Conservation (phyloP, 2,888 invertebrate species). For the Drosophila helvetica region DNA sequence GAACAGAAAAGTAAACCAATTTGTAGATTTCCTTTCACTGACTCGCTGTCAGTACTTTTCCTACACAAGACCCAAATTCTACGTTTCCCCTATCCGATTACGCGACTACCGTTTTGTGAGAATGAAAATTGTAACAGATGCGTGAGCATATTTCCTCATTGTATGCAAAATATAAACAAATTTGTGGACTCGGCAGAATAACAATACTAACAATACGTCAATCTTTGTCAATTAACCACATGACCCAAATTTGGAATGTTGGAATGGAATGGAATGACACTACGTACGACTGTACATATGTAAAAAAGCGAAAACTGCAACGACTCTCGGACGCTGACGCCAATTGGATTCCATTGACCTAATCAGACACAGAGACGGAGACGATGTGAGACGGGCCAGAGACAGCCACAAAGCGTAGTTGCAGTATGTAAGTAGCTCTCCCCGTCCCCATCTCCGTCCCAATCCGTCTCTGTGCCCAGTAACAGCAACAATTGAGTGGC, state of each 20-base stretch:
- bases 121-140: slow-evolving; percentile 40
- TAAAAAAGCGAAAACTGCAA: slow-evolving; percentile 60
- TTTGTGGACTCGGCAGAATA: slow-evolving; percentile 50
- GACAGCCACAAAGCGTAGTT: slow-evolving; percentile 27
- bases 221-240: slow-evolving; percentile 77
- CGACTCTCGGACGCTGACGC: slow-evolving; percentile 42
- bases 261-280: slow-evolving; percentile 23
- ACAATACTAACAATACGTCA: slow-evolving; percentile 77
- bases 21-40: background rate
- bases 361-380: slow-evolving; percentile 57
- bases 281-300: slow-evolving; percentile 12
- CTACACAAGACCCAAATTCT: slow-evolving; percentile 5
- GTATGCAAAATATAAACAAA: slow-evolving; percentile 68
- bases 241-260: slow-evolving; percentile 69
- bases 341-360: slow-evolving; percentile 80
- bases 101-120: slow-evolving; percentile 1
- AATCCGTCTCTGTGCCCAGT: background rate
- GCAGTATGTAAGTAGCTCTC: slow-evolving; percentile 37
- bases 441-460: slow-evolving; percentile 7
- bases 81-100: background rate
- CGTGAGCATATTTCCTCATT: slow-evolving; percentile 69
- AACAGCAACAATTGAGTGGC: slow-evolving; percentile 33
- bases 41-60: slow-evolving; percentile 27
- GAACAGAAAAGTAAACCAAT: background rate
- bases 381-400: background rate